phyloP scores from a whole-genome alignment of 2,888 invertebrate genomes.

The Protonemura montana region DNA sequence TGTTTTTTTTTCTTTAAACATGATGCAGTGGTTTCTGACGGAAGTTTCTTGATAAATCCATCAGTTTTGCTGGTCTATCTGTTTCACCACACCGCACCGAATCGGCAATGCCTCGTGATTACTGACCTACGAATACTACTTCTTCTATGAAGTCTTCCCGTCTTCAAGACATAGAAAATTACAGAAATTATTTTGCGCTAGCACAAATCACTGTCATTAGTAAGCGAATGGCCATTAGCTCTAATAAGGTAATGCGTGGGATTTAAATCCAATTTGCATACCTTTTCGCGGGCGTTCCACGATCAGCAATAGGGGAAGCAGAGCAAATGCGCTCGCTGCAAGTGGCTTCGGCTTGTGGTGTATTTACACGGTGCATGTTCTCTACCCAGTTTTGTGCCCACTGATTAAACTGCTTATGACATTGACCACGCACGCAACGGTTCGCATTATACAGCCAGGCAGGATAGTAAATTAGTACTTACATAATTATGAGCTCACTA shows the following conservation, averaged over 20 bases:
- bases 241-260: not conserved
- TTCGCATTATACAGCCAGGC: not conserved
- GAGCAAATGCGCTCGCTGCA: not conserved
- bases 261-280: not conserved
- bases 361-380: not conserved
- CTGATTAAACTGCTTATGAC: not conserved
- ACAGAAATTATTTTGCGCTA: not conserved
- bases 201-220: not conserved
- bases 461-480: not conserved
- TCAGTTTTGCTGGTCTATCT: not conserved
- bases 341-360: not conserved
- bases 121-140: not conserved
- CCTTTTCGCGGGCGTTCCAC: not conserved
- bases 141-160: constrained; percentile 2
- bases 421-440: not conserved
- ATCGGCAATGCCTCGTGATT: not conserved
- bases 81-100: no score
- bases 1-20: not conserved
- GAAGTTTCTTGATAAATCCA: not conserved
- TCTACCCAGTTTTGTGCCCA: not conserved
- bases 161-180: not conserved
- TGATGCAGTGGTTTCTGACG: not conserved
- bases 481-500: not conserved
- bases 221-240: not conserved
- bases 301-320: not conserved